Conservation (phyloP, 2,797 vertebrate genomes). For the Liparis tanakae region DNA sequence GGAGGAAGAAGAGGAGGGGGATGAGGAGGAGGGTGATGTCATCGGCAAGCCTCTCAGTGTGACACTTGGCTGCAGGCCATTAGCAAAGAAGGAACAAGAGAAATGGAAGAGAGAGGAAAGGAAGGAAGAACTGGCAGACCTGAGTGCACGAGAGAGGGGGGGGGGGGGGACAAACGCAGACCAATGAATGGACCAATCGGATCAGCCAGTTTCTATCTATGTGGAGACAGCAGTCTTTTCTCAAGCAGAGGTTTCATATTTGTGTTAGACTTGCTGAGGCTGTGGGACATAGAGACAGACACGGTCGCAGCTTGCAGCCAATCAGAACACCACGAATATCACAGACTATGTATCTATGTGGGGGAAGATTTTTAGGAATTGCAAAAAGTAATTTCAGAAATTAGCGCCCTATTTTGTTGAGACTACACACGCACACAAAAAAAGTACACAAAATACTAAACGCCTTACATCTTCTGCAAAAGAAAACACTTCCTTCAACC, state of each 20-base stretch:
- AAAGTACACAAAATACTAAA: neutral
- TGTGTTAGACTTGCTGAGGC: neutral
- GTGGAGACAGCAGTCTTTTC: neutral
- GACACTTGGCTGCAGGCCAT: slow-evolving; percentile 75
- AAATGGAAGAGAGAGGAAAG: slow-evolving; percentile 28
- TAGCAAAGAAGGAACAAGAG: slow-evolving; percentile 52
- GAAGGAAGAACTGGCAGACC: slow-evolving; percentile 44
- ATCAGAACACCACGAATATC: neutral
- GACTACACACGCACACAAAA: neutral
- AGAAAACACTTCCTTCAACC: neutral
- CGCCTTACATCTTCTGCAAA: neutral
- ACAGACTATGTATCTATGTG: neutral
- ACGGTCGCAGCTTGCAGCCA: neutral
- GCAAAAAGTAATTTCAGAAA: neutral
- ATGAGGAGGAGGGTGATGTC: slow-evolving; percentile 69
- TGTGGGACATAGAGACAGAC: neutral
- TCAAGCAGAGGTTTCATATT: neutral
- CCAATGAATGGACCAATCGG: slow-evolving; percentile 18
- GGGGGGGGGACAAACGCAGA: slow-evolving; percentile 1
- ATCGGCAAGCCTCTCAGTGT: slow-evolving; percentile 68
- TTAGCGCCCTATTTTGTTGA: neutral
- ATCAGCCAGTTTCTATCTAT: slow-evolving; percentile 2
- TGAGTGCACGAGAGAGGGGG: slow-evolving; percentile 30
- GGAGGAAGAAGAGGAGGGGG: neutral
- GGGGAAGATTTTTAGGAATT: neutral